These are phyloP conservation scores for Apolygus lucorum DNA, from an alignment of 1,140 invertebrate genomes.

Conservation along the genomic window DNA sequence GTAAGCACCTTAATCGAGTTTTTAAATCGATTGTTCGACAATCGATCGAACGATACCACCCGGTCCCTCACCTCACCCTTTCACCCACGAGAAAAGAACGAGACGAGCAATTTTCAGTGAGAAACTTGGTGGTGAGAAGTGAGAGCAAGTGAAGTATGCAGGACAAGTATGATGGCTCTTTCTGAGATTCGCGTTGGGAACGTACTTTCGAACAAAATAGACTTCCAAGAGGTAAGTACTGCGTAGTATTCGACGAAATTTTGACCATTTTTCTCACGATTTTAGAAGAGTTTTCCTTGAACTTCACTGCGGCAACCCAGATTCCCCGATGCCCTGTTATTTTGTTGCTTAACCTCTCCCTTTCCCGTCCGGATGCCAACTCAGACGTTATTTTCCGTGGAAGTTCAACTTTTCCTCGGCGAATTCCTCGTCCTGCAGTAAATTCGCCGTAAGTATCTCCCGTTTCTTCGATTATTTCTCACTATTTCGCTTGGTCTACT, in stretches of 20 bases:
- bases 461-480: not conserved
- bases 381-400: constrained; percentile 26
- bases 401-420: not conserved
- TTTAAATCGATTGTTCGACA: no score
- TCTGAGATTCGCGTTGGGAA: constrained; percentile 29
- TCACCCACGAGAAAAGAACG: no score
- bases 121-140: not conserved
- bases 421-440: not conserved
- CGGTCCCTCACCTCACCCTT: not conserved
- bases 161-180: constrained; percentile 27
- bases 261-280: not conserved
- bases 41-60: not conserved
- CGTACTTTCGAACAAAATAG: constrained; percentile 25
- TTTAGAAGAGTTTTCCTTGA: not conserved
- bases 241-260: not conserved
- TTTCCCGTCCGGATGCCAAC: constrained; percentile 23
- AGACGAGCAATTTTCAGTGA: constrained; percentile 3
- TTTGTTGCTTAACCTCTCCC: constrained; percentile 11
- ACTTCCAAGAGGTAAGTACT: constrained; percentile 21
- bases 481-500: not conserved
- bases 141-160: constrained; percentile 29
- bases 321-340: not conserved
- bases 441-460: not conserved
- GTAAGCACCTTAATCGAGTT: no score
- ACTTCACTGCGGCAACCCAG: not conserved